These are phyloP conservation scores for Cordylochernes scorpioides DNA, from an alignment of 2,888 invertebrate species.

Conservation along the genomic window DNA sequence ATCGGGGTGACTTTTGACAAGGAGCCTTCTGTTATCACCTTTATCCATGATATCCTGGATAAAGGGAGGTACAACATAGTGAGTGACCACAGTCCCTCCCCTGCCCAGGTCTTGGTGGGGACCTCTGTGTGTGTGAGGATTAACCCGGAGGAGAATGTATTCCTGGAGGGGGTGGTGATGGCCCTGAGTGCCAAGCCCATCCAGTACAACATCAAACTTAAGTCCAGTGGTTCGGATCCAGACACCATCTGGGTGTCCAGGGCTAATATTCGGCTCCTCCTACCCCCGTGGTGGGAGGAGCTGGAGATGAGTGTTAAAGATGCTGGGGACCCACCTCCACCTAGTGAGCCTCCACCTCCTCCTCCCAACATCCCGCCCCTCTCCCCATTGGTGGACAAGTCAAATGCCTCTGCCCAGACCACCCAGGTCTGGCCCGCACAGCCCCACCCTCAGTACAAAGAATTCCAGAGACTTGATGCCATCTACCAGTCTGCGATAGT, in stretches of 20 bases:
- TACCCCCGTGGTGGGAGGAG: constrained; percentile 92
- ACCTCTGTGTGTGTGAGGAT: constrained; percentile 42
- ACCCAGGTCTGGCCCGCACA: no score
- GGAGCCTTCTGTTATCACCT: constrained; percentile 6
- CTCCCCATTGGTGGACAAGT: neutral
- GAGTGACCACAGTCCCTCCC: constrained; percentile 58
- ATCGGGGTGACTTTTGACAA: constrained; percentile 10
- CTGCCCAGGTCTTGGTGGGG: constrained; percentile 42
- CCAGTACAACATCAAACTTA: constrained; percentile 37
- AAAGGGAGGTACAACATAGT: constrained; percentile 11
- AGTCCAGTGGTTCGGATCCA: no score
- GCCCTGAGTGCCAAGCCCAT: constrained; percentile 37
- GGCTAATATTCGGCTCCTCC: constrained; percentile 60
- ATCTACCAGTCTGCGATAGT: no score
- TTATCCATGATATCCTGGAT: constrained; percentile 8
- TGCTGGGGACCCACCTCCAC: constrained; percentile 35
- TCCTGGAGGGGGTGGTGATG: constrained; percentile 54
- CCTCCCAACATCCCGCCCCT: constrained; percentile 1
- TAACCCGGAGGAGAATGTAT: constrained; percentile 34
- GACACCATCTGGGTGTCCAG: constrained; percentile 40
- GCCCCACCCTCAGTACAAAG: constrained; percentile 1
- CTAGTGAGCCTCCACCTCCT: constrained; percentile 5
- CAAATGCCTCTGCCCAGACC: neutral
- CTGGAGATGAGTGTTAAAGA: constrained; percentile 34
- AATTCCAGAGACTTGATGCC: no score